Percentiles rank a stretch among this genome's conserved stretches.
These are phyloP conservation scores for Dasyprocta punctata DNA, from an alignment of 2,113 vertebrate genomes.

Conservation along the genomic window DNA sequence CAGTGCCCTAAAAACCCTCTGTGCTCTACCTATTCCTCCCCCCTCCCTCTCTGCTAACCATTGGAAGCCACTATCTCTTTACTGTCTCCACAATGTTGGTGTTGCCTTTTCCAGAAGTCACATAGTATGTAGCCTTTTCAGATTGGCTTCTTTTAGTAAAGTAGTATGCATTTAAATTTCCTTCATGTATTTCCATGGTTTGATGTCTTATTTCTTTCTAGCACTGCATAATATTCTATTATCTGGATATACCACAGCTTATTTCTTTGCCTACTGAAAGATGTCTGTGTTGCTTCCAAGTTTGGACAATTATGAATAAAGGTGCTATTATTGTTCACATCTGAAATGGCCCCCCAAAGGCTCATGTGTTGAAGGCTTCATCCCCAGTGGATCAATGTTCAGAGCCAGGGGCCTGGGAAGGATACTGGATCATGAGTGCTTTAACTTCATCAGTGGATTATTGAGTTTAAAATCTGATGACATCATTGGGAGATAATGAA, in stretches of 20 bases:
- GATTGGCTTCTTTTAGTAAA: slow-evolving; percentile 34
- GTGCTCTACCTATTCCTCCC: neutral
- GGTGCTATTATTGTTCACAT: neutral
- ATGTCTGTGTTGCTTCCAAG: slow-evolving; percentile 32
- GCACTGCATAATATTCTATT: slow-evolving; percentile 25
- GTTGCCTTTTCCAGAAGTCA: slow-evolving; percentile 45
- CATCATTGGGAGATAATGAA: neutral
- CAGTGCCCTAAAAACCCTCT: slow-evolving; percentile 17
- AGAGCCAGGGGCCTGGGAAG: neutral
- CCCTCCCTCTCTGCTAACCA: neutral
- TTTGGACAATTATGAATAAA: slow-evolving; percentile 37
- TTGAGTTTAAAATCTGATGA: neutral
- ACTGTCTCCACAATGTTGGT: neutral
- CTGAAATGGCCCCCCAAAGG: neutral
- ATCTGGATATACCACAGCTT: neutral
- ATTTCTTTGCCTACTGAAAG: slow-evolving; percentile 12
- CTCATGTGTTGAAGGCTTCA: neutral
- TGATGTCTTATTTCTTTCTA: slow-evolving; percentile 36
- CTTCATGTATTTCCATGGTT: neutral
- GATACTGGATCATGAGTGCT: neutral
- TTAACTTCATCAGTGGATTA: neutral
- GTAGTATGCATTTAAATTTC: slow-evolving; percentile 25
- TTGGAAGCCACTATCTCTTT: neutral
- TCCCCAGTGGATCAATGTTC: neutral
- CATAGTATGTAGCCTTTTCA: neutral